Base-by-base conservation (phyloP, 2,797 vertebrate species). In the Synanceia verrucosa region DNA sequence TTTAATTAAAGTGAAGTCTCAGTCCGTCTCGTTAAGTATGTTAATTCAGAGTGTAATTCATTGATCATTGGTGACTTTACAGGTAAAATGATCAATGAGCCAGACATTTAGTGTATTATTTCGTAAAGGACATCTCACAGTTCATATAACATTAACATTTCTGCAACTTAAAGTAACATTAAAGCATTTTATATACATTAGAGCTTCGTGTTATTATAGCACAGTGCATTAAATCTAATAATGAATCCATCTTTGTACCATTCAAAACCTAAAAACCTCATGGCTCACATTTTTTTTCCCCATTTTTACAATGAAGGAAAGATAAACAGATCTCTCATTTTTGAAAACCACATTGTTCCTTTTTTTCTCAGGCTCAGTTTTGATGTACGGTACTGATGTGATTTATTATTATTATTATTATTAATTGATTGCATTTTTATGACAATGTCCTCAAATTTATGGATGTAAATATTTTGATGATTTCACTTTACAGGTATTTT, bases 381-480 rank as follows among this genome's bases (percentile, higher is more conserved):
- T 21, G 14, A 37, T 57, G 18, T 24, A n/a, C 5, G n/a, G 2
- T 46, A 50, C 53, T 2, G 8, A 33, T 26, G 56, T 39, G 37
- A 48, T 39, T 29, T 51, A 4, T n/a, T 51, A 31, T 12, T 46
- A 3, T 69, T 43, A n/a, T n/a, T n/a, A n/a, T n/a, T n/a, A n/a
- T n/a, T n/a, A n/a, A n/a, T n/a, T n/a, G n/a, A n/a, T n/a, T 68
- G 14, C 4, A 21, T 73, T 56, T 53, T 46, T 37, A 29, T 19
- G 21, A 50, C 13, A 62, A 43, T 10, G 13, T 43, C 0, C 6
- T 33, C 11, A 46, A 18, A 55, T 57, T 50, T 47, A 6, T 66
- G 4, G 23, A 11, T 78, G 66, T 82, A 82, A 76, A 86, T 73
- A 75, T 48, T 55, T 2, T 5, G 13, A 69, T 53, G 16, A 60